Conservation (phyloP, 35 echinoderm and acorn worm genomes). For the Apostichopus japonicus region DNA sequence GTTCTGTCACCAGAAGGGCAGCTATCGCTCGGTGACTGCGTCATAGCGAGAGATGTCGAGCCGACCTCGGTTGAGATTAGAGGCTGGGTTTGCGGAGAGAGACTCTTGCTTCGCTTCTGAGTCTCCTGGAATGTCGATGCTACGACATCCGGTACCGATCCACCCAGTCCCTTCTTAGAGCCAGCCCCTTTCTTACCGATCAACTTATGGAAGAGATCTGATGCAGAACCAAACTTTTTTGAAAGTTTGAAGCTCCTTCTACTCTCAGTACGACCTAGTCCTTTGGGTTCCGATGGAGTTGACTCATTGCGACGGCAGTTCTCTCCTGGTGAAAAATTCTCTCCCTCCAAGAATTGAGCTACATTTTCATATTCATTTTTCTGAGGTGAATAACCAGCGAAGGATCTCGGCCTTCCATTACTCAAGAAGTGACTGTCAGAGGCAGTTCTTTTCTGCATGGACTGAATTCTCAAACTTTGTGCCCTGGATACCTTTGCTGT, state of each 20-base stretch:
- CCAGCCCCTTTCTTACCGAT: slow-evolving; percentile 63
- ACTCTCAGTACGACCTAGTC: background rate
- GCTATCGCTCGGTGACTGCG: background rate
- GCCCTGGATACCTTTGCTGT: background rate
- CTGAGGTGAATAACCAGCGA: slow-evolving; percentile 9
- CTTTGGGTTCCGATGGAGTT: background rate
- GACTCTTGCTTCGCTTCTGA: slow-evolving; percentile 13
- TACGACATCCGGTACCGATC: slow-evolving; percentile 40
- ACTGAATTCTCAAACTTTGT: slow-evolving; percentile 29
- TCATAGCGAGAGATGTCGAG: background rate
- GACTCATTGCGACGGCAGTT: background rate
- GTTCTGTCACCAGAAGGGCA: background rate
- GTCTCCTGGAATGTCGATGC: background rate
- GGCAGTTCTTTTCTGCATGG: background rate
- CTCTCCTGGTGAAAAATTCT: background rate
- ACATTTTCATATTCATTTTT: background rate
- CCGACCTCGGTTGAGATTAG: background rate
- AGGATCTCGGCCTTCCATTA: slow-evolving; percentile 45
- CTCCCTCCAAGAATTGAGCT: background rate
- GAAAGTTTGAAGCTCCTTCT: slow-evolving; percentile 61
- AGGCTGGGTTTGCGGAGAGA: background rate
- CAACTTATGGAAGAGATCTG: slow-evolving; percentile 80
- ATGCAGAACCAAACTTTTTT: slow-evolving; percentile 93
- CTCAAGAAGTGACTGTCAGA: slow-evolving; percentile 3
- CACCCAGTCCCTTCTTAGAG: background rate